Conservation (phyloP, 1,140 invertebrate species). For the Plectus sambesii region DNA sequence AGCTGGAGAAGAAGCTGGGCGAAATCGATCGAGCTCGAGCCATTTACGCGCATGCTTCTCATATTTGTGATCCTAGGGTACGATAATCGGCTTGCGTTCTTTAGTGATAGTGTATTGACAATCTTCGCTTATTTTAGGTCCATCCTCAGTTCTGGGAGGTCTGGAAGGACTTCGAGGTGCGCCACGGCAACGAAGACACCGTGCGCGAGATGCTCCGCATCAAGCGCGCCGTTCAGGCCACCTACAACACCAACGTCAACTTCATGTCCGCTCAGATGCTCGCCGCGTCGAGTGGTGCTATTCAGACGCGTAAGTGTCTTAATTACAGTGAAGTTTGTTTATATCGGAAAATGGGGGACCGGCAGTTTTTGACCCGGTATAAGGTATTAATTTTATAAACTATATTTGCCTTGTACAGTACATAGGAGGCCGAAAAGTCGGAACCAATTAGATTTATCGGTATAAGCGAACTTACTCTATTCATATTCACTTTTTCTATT, state of each 20-base stretch:
- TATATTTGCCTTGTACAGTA: too few species aligned
- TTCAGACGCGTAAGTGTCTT: slow-evolving; percentile 7
- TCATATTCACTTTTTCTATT: neutral
- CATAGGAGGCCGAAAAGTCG: too few species aligned
- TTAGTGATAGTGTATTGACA: slow-evolving; percentile 12
- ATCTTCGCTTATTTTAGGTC: slow-evolving; percentile 52
- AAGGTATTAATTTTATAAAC: too few species aligned
- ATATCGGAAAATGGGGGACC: too few species aligned
- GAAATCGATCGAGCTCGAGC: slow-evolving; percentile 92
- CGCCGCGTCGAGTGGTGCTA: slow-evolving; percentile 52
- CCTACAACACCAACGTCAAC: slow-evolving; percentile 52
- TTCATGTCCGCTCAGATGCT: slow-evolving; percentile 97
- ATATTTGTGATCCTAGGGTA: slow-evolving; percentile 94
- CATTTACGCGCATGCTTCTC: slow-evolving; percentile 93
- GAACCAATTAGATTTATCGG: too few species aligned
- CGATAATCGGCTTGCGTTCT: slow-evolving; percentile 21
- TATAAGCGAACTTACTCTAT: neutral
- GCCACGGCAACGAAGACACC: slow-evolving; percentile 99
- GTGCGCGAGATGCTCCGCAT: slow-evolving; percentile 97
- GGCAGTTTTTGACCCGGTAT: too few species aligned
- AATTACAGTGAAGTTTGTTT: too few species aligned
- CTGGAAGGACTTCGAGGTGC: slow-evolving; percentile 99
- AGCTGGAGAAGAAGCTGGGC: slow-evolving; percentile 92
- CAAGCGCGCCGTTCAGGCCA: slow-evolving; percentile 57
- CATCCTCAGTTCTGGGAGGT: slow-evolving; percentile 89